Conservation (phyloP, 2,113 vertebrate genomes). For the Loxodonta africana region DNA sequence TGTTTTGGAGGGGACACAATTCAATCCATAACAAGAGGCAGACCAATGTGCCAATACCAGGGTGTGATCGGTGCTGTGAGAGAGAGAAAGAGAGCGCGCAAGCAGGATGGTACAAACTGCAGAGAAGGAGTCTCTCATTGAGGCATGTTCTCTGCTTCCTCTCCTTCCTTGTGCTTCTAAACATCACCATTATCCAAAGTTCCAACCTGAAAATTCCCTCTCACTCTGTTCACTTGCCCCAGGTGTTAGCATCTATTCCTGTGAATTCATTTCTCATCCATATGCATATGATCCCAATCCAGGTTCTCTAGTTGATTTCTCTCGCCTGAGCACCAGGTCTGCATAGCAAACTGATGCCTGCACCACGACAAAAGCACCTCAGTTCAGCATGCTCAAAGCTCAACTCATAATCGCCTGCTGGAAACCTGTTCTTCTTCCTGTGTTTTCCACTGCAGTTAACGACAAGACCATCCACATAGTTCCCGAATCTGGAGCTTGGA, state of each 20-base stretch:
- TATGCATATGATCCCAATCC: neutral
- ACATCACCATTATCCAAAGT: too few relatives aligned
- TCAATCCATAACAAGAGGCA: too few relatives aligned
- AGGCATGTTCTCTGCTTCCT: neutral
- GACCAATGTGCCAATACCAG: neutral
- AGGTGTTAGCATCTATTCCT: neutral
- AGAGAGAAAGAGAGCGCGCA: too few relatives aligned
- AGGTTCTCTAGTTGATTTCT: fast-evolving
- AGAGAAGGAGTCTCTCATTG: neutral
- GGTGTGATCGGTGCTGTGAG: neutral
- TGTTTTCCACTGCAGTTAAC: neutral
- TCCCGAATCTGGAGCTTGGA: neutral
- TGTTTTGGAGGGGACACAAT: too few relatives aligned
- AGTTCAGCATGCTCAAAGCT: neutral
- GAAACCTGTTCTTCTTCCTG: neutral
- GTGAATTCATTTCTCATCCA: neutral
- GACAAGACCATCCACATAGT: neutral
- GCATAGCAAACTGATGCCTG: neutral
- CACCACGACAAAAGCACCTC: neutral
- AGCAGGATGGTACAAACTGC: neutral
- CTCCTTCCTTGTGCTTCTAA: neutral
- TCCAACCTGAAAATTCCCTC: neutral
- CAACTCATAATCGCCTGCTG: neutral
- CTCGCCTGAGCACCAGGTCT: neutral
- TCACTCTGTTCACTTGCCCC: neutral